Evolutionary conservation across 2,888 invertebrate species (phyloP).

Genomic region (Agriopis aurantiaria): DNA sequence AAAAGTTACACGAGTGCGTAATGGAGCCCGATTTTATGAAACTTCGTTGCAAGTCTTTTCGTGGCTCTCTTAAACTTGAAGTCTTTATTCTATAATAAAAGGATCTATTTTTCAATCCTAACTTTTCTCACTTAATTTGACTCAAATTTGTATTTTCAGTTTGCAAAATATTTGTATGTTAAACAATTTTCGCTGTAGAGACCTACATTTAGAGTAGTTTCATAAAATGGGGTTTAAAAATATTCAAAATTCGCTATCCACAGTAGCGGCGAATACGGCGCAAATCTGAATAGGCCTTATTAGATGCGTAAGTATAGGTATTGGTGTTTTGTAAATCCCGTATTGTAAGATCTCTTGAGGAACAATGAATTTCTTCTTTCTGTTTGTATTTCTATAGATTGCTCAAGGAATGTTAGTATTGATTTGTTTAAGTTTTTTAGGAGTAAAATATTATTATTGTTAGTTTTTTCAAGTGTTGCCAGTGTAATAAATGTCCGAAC

Average conservation of each 20-base stretch:
- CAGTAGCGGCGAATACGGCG: not conserved
- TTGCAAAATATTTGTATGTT: too few relatives aligned
- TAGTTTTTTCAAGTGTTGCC: slow-evolving; percentile 40
- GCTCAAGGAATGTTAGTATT: slow-evolving; percentile 76
- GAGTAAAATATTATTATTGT: slow-evolving; percentile 34
- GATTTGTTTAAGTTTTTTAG: slow-evolving; percentile 41
- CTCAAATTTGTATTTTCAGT: too few relatives aligned
- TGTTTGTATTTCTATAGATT: slow-evolving; percentile 53
- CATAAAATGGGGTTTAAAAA: not conserved
- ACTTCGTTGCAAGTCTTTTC: too few relatives aligned
- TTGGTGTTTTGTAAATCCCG: slow-evolving; percentile 56
- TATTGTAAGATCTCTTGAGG: slow-evolving; percentile 66
- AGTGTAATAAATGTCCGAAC: slow-evolving; percentile 19
- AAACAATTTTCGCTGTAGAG: too few relatives aligned
- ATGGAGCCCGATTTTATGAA: not conserved
- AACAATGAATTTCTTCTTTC: slow-evolving; percentile 72
- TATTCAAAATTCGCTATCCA: not conserved
- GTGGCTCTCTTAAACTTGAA: too few relatives aligned
- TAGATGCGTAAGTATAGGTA: slow-evolving; percentile 55
- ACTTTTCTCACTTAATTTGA: too few relatives aligned
- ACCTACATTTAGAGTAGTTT: not conserved
- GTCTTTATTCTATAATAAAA: too few relatives aligned
- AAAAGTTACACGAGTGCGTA: not conserved
- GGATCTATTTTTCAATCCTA: too few relatives aligned
- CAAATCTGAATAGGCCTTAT: slow-evolving; percentile 5